A percentile compares a stretch with the other conserved stretches of the same genome.
phyloP scores from a whole-genome alignment of 2,113 vertebrate species.

The Todiramphus saurophagus region DNA sequence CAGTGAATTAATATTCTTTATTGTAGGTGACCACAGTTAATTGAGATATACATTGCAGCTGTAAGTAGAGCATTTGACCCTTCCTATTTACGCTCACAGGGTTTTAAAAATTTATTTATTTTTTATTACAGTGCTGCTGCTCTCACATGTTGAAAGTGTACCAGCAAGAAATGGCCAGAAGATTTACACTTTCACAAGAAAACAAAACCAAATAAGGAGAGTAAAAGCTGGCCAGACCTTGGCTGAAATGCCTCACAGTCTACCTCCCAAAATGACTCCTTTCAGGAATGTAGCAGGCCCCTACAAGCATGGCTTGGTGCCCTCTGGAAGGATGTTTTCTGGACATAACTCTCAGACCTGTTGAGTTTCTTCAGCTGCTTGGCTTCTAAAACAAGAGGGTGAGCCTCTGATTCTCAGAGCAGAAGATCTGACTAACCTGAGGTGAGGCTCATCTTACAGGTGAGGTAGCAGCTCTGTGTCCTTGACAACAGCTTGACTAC shows the following conservation, averaged over 20 bases:
- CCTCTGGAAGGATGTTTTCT: neutral
- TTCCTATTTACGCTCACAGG: neutral
- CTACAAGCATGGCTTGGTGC: neutral
- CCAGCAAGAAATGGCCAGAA: neutral
- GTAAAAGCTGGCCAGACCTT: neutral
- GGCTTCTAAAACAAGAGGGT: neutral
- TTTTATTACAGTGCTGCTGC: neutral
- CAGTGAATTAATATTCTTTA: neutral
- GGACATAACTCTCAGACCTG: neutral
- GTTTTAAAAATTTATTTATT: neutral
- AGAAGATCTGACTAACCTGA: neutral
- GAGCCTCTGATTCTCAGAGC: neutral
- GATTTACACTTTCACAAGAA: neutral
- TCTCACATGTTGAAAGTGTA: neutral
- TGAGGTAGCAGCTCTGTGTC: neutral
- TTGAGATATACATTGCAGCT: neutral
- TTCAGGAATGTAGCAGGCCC: neutral
- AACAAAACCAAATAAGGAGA: neutral
- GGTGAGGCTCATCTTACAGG: neutral
- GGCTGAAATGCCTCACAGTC: neutral
- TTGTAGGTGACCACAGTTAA: neutral
- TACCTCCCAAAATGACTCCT: neutral
- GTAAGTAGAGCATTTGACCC: neutral
- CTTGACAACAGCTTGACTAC: neutral
- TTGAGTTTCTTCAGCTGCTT: neutral